These are phyloP conservation scores for Coregonus ussuriensis DNA, from an alignment of 2,797 vertebrate species.

Conservation along the genomic window DNA sequence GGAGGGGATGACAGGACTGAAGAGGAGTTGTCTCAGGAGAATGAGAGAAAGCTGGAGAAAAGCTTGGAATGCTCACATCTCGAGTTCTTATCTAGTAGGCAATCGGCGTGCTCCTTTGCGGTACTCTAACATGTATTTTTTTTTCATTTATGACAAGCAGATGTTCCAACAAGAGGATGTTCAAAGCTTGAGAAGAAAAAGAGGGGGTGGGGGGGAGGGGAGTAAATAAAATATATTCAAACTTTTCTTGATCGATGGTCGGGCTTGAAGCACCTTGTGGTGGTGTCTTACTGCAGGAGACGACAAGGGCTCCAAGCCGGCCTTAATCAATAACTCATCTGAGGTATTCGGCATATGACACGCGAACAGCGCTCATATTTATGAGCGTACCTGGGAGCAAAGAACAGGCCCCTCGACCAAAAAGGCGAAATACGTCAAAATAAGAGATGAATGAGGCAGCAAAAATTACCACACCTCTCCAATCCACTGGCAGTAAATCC, in stretches of 20 bases:
- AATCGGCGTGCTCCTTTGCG: constrained; percentile 4
- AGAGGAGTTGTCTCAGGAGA: constrained; percentile 21
- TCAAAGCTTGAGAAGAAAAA: constrained; percentile 7
- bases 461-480: constrained; percentile 4
- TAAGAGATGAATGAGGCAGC: constrained; percentile 26
- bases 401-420: constrained; percentile 6
- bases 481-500: constrained; percentile 31
- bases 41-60: background rate
- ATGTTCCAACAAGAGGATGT: constrained; percentile 43
- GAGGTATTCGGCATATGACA: constrained; percentile 11
- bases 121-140: constrained; percentile 10
- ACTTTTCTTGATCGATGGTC: constrained; percentile 13
- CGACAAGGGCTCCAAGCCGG: background rate
- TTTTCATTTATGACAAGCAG: constrained; percentile 45
- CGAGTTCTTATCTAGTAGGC: constrained; percentile 10
- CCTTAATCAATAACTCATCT: constrained; percentile 11
- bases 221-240: background rate
- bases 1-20: constrained; percentile 22
- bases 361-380: constrained; percentile 21
- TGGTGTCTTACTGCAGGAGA: background rate
- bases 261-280: background rate
- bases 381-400: constrained; percentile 11
- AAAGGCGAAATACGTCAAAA: constrained; percentile 19
- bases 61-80: background rate
- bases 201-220: background rate